Conservation (phyloP, 2,888 invertebrate species). For the Craniophora ligustri region DNA sequence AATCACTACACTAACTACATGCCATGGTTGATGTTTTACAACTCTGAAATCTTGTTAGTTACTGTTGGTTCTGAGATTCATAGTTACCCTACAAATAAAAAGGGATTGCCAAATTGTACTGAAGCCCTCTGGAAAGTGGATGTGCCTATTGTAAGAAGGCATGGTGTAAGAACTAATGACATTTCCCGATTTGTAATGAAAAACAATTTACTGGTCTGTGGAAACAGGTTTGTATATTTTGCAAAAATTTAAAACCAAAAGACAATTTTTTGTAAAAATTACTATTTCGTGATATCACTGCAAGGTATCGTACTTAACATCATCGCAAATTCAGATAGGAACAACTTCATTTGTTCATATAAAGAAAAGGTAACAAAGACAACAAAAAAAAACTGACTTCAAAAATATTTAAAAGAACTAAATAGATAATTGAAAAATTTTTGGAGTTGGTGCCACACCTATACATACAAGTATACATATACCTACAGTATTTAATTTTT, state of each 20-base stretch:
- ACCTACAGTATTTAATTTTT: too few species aligned
- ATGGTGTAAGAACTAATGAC: constrained; percentile 81
- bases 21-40: constrained; percentile 77
- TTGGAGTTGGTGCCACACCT: too few species aligned
- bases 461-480: too few species aligned
- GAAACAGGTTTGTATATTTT: constrained; percentile 74
- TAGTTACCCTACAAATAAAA: constrained; percentile 67
- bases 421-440: too few species aligned
- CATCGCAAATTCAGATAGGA: too few species aligned
- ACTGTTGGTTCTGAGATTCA: constrained; percentile 72
- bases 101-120: constrained; percentile 62
- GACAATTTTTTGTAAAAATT: neutral
- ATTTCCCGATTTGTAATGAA: constrained; percentile 80
- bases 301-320: too few species aligned
- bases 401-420: too few species aligned
- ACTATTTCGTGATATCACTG: neutral
- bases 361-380: too few species aligned
- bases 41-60: constrained; percentile 68
- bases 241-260: neutral
- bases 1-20: constrained; percentile 74
- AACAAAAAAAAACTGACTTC: too few species aligned
- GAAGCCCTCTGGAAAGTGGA: constrained; percentile 67
- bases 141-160: constrained; percentile 71
- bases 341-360: too few species aligned
- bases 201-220: constrained; percentile 73